Percentiles rank a stretch among this genome's conserved stretches.
Conservation (phyloP, 1,140 invertebrate genomes). For the Hycleus cichorii region DNA sequence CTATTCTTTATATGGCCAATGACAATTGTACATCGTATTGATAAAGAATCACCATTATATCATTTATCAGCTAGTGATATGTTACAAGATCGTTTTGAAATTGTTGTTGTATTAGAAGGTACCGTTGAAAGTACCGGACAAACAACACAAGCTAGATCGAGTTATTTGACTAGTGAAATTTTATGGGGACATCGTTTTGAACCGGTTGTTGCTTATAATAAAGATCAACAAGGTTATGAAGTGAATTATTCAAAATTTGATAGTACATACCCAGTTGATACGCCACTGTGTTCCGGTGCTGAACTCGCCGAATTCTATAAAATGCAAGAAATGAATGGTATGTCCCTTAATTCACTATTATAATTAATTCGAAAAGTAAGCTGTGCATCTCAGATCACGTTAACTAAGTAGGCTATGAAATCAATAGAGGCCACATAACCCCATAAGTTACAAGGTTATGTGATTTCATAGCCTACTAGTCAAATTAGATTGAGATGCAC, state of each 20-base stretch:
- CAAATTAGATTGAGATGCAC: too few species aligned
- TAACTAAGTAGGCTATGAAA: too few species aligned
- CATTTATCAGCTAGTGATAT: conserved; percentile 80
- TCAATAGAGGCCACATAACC: too few species aligned
- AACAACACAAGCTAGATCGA: conserved; percentile 63
- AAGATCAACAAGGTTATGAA: conserved; percentile 85
- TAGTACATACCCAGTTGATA: conserved; percentile 73
- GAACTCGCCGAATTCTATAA: conserved; percentile 45
- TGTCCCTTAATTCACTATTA: background rate
- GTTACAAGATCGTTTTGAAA: conserved; percentile 83
- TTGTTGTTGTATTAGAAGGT: conserved; percentile 91
- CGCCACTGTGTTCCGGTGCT: conserved; percentile 72
- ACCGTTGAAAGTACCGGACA: conserved; percentile 46
- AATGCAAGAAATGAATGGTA: conserved; percentile 10
- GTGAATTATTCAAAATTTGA: conserved; percentile 86
- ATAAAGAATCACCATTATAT: conserved; percentile 75
- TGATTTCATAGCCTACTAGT: too few species aligned
- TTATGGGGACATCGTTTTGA: conserved; percentile 92
- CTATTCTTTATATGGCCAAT: conserved; percentile 94
- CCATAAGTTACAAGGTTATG: too few species aligned
- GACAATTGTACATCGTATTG: conserved; percentile 73
- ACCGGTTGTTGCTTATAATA: conserved; percentile 79
- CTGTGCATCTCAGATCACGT: too few species aligned
- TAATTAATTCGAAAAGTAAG: too few species aligned
- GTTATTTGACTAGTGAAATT: conserved; percentile 73